Conservation (phyloP, 1,140 invertebrate species). For the Paramacrobiotus metropolitanus region DNA sequence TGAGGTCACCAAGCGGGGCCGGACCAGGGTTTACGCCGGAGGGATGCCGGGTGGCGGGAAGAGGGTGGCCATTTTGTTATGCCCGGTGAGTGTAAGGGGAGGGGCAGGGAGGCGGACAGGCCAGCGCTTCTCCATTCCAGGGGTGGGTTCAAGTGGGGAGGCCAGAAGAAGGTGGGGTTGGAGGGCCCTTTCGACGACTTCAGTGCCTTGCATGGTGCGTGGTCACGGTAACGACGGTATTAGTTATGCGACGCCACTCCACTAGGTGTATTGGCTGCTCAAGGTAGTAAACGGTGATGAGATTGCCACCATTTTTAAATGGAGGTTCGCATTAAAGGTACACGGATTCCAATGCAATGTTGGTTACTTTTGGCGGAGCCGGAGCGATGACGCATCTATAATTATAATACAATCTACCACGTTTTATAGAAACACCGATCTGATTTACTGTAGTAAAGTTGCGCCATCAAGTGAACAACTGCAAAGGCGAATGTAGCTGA, state of each 20-base stretch:
- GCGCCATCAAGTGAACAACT: too few relatives aligned
- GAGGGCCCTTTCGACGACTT: slow-evolving; percentile 27
- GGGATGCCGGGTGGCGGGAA: not conserved
- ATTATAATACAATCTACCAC: not conserved
- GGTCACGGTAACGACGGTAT: slow-evolving; percentile 5
- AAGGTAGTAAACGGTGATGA: slow-evolving; percentile 25
- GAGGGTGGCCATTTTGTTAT: not conserved
- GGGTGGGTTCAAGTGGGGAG: too few relatives aligned
- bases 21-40: not conserved
- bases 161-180: too few relatives aligned
- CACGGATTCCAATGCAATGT: slow-evolving; percentile 24
- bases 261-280: slow-evolving; percentile 43
- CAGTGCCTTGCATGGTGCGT: too few relatives aligned
- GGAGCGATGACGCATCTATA: slow-evolving; percentile 48
- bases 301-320: slow-evolving; percentile 27
- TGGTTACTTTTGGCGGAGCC: slow-evolving; percentile 24
- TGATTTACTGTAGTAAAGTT: too few relatives aligned
- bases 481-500: too few relatives aligned
- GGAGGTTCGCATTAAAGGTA: slow-evolving; percentile 26
- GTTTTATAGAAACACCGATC: not conserved
- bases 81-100: too few relatives aligned
- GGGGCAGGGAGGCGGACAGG: too few relatives aligned
- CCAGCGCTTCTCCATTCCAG: too few relatives aligned
- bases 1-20: not conserved
- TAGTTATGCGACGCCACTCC: slow-evolving; percentile 42